Evolutionary conservation across 2,113 vertebrate species (phyloP), one percentile per base, ranked within the genome.

Genomic region (Nothobranchius furzeri): DNA sequence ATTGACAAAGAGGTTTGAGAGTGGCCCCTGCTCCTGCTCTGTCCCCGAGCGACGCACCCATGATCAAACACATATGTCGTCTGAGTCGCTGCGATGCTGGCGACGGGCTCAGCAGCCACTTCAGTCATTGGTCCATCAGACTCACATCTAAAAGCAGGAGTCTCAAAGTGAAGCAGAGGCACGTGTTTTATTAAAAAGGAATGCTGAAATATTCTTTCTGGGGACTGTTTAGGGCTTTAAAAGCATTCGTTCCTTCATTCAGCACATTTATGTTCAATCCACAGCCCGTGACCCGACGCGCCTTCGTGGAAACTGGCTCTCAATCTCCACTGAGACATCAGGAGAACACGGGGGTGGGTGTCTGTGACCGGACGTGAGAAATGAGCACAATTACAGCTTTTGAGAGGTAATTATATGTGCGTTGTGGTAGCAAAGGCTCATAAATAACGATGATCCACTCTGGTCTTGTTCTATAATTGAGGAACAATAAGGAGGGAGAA

Each of bases 41-140:
- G 78, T 83, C 86, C 82, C 70, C 40, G 35, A 81, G 85, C 79
- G 51, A 75, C n/a, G 82, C 87, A 67, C 78, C 89, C 86, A 78
- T 85, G 90, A 91, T 90, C 87, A 85, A 76, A 88, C 85, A 82
- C 87, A 85, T 62, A 83, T 88, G 89, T 87, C 89, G 76, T 84
- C 77, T 76, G 69, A 47, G 82, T 89, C 64, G 78, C 79, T 47
- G 2, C 73, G 69, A 82, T 24, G 66, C 63, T 25, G 30, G 57
- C 79, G 88, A 91, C 13, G 40, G 67, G 82, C 84, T 82, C 73
- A 71, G 70, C 76, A 68, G 75, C 78, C 74, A 37, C 83, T 87
- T 84, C 82, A 80, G 79, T 88, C 89, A 84, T 76, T 70, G 73
- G 73, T 79, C 76, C 62, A 75, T 83, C 78, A 84, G 63, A 47